phyloP scores from a whole-genome alignment of 2,113 vertebrate species.

The Piaya cayana region DNA sequence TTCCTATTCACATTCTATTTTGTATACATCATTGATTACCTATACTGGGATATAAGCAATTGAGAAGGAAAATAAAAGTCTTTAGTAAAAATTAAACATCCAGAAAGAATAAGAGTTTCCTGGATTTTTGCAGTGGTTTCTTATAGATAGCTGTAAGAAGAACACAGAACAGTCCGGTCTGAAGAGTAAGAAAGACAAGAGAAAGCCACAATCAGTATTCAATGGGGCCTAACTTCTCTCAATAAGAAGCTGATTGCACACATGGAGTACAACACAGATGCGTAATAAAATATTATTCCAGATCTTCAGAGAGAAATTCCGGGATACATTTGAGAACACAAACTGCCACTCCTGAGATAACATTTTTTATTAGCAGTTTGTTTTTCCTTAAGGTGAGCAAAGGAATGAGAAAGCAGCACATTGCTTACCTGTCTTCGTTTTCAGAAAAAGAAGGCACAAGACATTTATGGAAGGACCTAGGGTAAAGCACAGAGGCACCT shows the following conservation, averaged over 20 bases:
- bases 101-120: background rate
- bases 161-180: background rate
- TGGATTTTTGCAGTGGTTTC: background rate
- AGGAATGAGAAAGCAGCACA: background rate
- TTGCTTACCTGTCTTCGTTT: background rate
- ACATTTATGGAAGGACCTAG: background rate
- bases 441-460: background rate
- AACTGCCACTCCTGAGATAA: background rate
- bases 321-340: background rate
- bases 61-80: background rate
- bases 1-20: background rate
- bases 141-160: background rate
- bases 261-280: fast-evolving
- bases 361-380: background rate
- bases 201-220: background rate
- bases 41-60: background rate
- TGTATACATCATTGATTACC: background rate
- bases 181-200: background rate
- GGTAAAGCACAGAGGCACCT: background rate
- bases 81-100: background rate
- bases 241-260: fast-evolving
- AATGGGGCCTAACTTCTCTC: background rate
- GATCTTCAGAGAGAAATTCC: background rate
- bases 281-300: background rate
- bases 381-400: background rate